Conservation (phyloP, 92 coral and sea anemone species). For the Heliopora coerulea region DNA sequence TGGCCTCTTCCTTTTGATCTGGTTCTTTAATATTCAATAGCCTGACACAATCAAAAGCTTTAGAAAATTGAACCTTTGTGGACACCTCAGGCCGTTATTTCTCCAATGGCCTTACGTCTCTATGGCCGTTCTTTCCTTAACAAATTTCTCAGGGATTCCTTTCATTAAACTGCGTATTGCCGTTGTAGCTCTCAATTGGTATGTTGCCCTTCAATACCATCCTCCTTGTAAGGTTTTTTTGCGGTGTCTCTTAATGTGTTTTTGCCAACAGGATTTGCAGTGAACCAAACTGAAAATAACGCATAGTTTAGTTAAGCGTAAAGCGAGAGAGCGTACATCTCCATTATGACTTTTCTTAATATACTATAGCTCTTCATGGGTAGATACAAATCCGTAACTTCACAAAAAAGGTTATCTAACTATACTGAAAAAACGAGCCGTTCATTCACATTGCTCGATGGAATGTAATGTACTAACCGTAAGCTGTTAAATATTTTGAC, state of each 20-base stretch:
- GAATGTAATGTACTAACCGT: too few relatives aligned
- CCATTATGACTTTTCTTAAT: too few relatives aligned
- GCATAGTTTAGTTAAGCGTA: background rate
- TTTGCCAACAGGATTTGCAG: slow-evolving; percentile 45
- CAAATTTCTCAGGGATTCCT: slow-evolving; percentile 39
- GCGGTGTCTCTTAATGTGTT: slow-evolving; percentile 27
- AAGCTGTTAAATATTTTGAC: background rate
- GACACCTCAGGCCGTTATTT: slow-evolving; percentile 37
- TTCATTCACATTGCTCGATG: too few relatives aligned
- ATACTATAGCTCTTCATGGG: too few relatives aligned
- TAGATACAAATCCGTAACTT: too few relatives aligned
- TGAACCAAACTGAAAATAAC: slow-evolving; percentile 35
- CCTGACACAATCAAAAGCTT: slow-evolving; percentile 12
- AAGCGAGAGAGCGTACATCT: too few relatives aligned
- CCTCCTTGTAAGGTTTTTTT: slow-evolving; percentile 19
- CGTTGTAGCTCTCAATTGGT: slow-evolving; percentile 7
- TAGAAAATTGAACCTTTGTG: slow-evolving; percentile 35
- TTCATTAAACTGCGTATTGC: slow-evolving; percentile 40
- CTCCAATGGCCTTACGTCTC: slow-evolving; percentile 41
- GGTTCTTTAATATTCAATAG: too few relatives aligned
- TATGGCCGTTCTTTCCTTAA: slow-evolving; percentile 48
- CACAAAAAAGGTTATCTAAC: too few relatives aligned
- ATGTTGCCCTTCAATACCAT: slow-evolving; percentile 29
- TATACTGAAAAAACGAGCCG: too few relatives aligned
- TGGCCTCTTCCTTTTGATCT: too few relatives aligned